A percentile compares a stretch with the other conserved stretches of the same genome.
These are phyloP conservation scores for Bettongia penicillata DNA, from an alignment of 2,113 vertebrate species.

Conservation along the genomic window DNA sequence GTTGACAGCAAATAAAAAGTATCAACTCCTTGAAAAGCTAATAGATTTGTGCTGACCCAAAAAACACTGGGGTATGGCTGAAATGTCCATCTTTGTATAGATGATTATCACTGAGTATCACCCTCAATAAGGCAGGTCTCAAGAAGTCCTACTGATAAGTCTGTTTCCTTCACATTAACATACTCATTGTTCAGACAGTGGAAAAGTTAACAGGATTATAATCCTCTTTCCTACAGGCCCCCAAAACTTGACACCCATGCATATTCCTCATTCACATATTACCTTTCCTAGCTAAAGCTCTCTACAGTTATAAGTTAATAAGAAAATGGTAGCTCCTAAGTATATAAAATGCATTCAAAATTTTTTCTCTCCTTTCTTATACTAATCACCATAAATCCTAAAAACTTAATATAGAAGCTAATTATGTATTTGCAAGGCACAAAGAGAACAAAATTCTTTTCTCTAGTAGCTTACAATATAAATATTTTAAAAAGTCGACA, in stretches of 20 bases:
- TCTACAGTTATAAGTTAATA: neutral
- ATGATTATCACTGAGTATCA: neutral
- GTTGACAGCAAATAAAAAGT: slow-evolving; percentile 28
- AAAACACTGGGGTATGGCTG: neutral
- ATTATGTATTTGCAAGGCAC: neutral
- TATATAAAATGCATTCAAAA: neutral
- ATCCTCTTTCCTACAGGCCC: neutral
- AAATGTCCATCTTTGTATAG: neutral
- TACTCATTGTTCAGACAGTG: neutral
- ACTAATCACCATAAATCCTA: neutral
- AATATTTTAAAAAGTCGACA: neutral
- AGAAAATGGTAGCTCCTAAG: neutral
- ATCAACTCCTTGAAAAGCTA: neutral
- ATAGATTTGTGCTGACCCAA: neutral
- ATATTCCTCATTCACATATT: neutral
- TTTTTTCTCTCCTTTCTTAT: neutral
- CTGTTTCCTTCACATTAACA: neutral
- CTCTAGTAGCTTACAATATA: neutral
- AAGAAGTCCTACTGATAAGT: neutral
- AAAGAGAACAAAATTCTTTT: neutral
- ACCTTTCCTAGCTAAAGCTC: neutral
- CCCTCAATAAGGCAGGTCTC: neutral
- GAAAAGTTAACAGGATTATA: neutral
- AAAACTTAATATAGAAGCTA: neutral
- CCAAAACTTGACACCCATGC: neutral